Conservation (phyloP, 1,140 invertebrate genomes). For the Panonychus citri region DNA sequence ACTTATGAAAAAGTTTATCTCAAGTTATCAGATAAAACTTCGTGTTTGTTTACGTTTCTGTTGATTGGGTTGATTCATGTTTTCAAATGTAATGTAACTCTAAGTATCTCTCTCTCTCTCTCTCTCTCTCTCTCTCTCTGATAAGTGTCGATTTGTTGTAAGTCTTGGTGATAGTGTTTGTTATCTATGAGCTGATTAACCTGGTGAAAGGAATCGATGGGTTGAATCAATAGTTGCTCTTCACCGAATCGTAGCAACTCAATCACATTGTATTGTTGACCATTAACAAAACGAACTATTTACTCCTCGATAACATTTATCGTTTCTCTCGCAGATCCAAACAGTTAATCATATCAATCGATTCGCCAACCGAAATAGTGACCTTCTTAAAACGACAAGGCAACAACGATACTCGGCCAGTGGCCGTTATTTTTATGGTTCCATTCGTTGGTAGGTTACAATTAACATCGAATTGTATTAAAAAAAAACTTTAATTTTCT, state of each 20-base stretch:
- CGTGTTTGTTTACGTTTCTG: too few relatives aligned
- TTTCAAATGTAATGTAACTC: slow-evolving; percentile 80
- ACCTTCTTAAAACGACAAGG: neutral
- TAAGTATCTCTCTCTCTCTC: slow-evolving; percentile 25
- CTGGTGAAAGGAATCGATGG: slow-evolving; percentile 78
- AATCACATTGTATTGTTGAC: slow-evolving; percentile 59
- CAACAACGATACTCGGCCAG: too few relatives aligned
- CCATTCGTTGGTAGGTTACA: neutral
- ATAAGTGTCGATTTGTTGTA: slow-evolving; percentile 91
- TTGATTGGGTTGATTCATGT: too few relatives aligned
- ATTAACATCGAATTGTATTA: neutral
- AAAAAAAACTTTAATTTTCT: too few relatives aligned
- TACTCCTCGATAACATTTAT: too few relatives aligned
- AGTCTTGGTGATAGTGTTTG: slow-evolving; percentile 91
- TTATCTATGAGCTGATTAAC: slow-evolving; percentile 68
- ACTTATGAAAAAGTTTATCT: too few relatives aligned
- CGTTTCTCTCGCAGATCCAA: slow-evolving; percentile 31
- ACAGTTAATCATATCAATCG: slow-evolving; percentile 27
- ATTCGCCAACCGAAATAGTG: slow-evolving; percentile 28
- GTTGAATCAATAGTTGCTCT: slow-evolving; percentile 76
- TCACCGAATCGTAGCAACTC: slow-evolving; percentile 60
- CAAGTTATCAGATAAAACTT: too few relatives aligned
- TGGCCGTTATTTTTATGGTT: neutral
- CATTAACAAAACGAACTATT: neutral
- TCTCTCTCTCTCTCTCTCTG: too few relatives aligned